These are phyloP conservation scores for Lutjanus erythropterus DNA, from an alignment of 2,113 vertebrate species.

Conservation along the genomic window DNA sequence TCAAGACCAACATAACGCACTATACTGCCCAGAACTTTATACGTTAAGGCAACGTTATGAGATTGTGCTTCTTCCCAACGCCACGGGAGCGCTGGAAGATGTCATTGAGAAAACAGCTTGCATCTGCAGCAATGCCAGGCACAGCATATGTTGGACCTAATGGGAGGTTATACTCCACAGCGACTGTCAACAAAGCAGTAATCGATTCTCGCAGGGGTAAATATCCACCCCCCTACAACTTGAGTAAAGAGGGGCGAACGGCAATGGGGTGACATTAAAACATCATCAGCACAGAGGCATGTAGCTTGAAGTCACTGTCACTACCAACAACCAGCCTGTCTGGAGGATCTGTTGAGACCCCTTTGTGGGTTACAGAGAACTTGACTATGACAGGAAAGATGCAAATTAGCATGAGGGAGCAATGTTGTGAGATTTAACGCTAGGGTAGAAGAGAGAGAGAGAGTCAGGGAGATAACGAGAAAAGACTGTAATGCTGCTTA, in stretches of 20 bases:
- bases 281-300: constrained; percentile 73
- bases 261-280: constrained; percentile 79
- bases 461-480: not conserved
- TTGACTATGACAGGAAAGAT: constrained; percentile 27
- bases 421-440: constrained; percentile 18
- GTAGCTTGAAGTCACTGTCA: constrained; percentile 80
- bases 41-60: constrained; percentile 32
- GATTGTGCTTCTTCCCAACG: constrained; percentile 31
- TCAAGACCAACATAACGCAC: constrained; percentile 11
- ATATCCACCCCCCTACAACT: constrained; percentile 48
- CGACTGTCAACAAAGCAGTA: constrained; percentile 77
- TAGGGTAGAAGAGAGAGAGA: not conserved
- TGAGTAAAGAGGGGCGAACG: constrained; percentile 44
- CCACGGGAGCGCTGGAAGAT: constrained; percentile 52
- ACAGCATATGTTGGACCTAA: constrained; percentile 77
- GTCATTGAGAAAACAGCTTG: constrained; percentile 75
- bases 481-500: not conserved
- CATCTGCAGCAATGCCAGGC: constrained; percentile 61
- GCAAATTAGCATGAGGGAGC: constrained; percentile 4
- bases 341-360: constrained; percentile 68
- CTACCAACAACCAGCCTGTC: constrained; percentile 37
- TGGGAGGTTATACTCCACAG: constrained; percentile 73
- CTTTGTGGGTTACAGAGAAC: constrained; percentile 70
- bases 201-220: constrained; percentile 74
- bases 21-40: constrained; percentile 11